Evolutionary conservation across 1,140 invertebrate species (phyloP).

Genomic region (Drosophila orena): DNA sequence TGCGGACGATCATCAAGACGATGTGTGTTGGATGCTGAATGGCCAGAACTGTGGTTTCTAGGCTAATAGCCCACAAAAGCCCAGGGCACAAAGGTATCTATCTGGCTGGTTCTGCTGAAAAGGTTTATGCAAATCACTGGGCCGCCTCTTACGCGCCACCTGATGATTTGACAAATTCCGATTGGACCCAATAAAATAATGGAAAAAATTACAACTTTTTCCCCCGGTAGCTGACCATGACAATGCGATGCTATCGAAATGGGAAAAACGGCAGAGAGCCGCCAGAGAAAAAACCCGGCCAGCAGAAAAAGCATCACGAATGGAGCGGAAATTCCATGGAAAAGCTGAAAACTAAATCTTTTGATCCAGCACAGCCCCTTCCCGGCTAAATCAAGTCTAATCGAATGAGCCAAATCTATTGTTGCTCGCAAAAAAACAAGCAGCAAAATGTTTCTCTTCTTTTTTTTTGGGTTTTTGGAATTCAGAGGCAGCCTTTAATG

Average conservation of each 20-base stretch:
- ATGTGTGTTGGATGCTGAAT: conserved; percentile 11
- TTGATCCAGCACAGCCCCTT: conserved; percentile 78
- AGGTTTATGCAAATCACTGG: conserved; percentile 68
- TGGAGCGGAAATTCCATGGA: conserved; percentile 78
- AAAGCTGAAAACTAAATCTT: conserved; percentile 68
- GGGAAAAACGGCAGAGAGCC: conserved; percentile 24
- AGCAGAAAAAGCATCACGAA: conserved; percentile 69
- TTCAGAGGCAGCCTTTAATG: conserved; percentile 62
- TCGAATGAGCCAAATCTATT: conserved; percentile 73
- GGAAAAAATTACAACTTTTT: conserved; percentile 30
- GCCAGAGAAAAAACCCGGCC: conserved; percentile 25
- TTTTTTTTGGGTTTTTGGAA: conserved; percentile 30
- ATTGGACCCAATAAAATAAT: conserved; percentile 53
- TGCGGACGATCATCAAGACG: conserved; percentile 16
- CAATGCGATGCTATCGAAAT: conserved; percentile 67
- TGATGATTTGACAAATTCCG: conserved; percentile 68
- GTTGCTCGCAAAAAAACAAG: conserved; percentile 43
- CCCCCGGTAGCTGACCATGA: conserved; percentile 50
- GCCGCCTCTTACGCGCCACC: conserved; percentile 5
- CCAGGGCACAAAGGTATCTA: conserved; percentile 33
- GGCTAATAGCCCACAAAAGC: conserved; percentile 73
- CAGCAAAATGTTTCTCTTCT: conserved; percentile 58
- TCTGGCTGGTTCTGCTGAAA: conserved; percentile 15
- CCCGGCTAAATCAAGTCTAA: conserved; percentile 77
- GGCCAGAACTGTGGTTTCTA: conserved; percentile 58